phyloP scores from a whole-genome alignment of 2,797 vertebrate species.

The Peromyscus attwateri region DNA sequence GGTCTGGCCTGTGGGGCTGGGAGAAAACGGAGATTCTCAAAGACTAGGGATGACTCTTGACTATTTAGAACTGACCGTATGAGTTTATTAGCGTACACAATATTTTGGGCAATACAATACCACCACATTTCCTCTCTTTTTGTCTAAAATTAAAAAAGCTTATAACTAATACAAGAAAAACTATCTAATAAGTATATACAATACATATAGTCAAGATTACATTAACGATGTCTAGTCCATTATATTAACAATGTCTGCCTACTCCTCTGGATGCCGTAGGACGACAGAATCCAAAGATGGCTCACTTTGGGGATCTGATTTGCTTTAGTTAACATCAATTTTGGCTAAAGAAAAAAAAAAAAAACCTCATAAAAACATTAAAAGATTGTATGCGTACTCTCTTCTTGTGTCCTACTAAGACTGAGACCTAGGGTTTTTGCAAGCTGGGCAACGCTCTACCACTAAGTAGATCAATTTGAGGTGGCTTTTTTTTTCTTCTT shows the following conservation, averaged over 20 bases:
- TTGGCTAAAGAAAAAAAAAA: not conserved
- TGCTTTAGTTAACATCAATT: slow-evolving; percentile 2
- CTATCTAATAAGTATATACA: too few species aligned
- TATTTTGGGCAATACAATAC: too few species aligned
- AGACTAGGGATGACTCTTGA: not conserved
- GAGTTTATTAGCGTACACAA: too few species aligned
- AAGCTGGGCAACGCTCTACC: not conserved
- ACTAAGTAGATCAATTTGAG: slow-evolving; percentile 27
- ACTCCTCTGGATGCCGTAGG: not conserved
- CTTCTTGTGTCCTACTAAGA: not conserved
- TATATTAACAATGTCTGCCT: too few species aligned
- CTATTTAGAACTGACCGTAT: not conserved
- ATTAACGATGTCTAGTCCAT: too few species aligned
- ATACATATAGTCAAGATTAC: too few species aligned
- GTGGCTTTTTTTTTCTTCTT: too few species aligned
- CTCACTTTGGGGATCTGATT: not conserved
- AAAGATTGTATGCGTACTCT: not conserved
- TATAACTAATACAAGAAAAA: too few species aligned
- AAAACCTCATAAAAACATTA: not conserved
- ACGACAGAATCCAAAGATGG: not conserved
- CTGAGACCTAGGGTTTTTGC: not conserved
- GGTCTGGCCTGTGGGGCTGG: not conserved
- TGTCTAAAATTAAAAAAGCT: too few species aligned
- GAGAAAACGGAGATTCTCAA: slow-evolving; percentile 4
- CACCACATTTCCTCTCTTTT: too few species aligned